A percentile compares a stretch with the other conserved stretches of the same genome.
phyloP scores from a whole-genome alignment of 2,797 vertebrate genomes.

The Pangasius krempfi region DNA sequence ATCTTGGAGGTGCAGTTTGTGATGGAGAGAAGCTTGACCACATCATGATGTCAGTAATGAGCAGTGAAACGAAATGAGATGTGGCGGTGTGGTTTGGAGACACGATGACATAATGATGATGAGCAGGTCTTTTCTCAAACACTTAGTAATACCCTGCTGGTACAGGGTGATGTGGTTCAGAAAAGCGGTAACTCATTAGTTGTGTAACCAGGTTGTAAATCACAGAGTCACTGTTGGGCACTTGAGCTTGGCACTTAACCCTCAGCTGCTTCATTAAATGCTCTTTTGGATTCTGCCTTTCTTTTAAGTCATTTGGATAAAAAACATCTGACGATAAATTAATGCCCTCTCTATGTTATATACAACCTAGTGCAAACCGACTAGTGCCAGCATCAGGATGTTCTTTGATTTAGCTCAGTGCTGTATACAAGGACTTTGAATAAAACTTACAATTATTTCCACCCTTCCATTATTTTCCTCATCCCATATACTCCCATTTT shows the following conservation, averaged over 20 bases:
- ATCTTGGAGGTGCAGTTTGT: background rate
- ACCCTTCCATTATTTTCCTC: background rate
- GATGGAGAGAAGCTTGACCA: background rate
- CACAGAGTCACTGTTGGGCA: background rate
- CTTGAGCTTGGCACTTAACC: background rate
- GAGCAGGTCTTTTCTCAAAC: background rate
- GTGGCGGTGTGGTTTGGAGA: background rate
- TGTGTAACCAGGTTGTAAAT: background rate
- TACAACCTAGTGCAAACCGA: background rate
- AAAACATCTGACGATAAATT: slow-evolving; percentile 2
- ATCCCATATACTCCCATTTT: slow-evolving; percentile 18
- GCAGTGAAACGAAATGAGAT: background rate
- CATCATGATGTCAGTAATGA: background rate
- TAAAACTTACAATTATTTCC: background rate
- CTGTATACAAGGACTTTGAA: background rate
- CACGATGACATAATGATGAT: background rate
- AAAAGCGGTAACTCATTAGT: background rate
- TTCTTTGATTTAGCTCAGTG: background rate
- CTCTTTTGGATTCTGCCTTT: background rate
- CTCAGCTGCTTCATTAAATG: background rate
- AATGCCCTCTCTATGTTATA: background rate
- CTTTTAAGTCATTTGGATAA: background rate
- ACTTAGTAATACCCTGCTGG: background rate
- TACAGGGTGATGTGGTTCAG: background rate
- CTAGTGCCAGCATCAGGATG: slow-evolving; percentile 4